Base-by-base conservation (phyloP, 2,113 vertebrate genomes). In the Paralichthys olivaceus region DNA sequence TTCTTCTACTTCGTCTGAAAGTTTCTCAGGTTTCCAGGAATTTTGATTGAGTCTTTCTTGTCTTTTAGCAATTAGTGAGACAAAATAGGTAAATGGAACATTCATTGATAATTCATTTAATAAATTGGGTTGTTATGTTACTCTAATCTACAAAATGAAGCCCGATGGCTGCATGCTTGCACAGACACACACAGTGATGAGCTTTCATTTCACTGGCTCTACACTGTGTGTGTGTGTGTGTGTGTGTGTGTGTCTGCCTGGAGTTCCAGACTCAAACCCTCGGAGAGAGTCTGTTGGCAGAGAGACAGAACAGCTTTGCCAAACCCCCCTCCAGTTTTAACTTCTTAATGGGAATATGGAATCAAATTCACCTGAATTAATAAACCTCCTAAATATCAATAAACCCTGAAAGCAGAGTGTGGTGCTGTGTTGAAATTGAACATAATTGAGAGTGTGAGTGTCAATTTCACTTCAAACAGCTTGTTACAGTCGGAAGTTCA, bases 261-360 rank as follows among this genome's bases (percentile, higher is more conserved):
- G 54, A 67, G 63, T 55, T 87, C 74, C 74, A 84, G 74, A 72
- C 81, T 84, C 54, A 79, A 83, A 71, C 81, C 88, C 87, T 72
- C 23, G 76, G 86, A 91, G 90, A 87, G 71, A 79, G 71, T 75
- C 53, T 87, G 75, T 86, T 93, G 92, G 93, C 93, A 91, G 82
- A 11, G 60, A 83, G 29, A 70, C 56, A 23, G 22, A 79, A 43
- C 47, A n/a, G 75, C 51, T 29, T 60, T 88, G 91, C 92, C 92
- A 93, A 87, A 83, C 60, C 77, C 75, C 77, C 89, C 80, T 62
- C 72, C 68, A 53, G 63, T 85, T 82, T 87, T 81, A 76, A 86
- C 87, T 87, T 90, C 83, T 86, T 89, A 90, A 88, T 91, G 79
- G 81, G 84, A 87, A 83, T 34, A 73, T 84, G 87, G 88, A 90